Evolutionary conservation across 2,888 invertebrate species (phyloP), one percentile per base, ranked within the genome.

Genomic region (Trachelus stipa): DNA sequence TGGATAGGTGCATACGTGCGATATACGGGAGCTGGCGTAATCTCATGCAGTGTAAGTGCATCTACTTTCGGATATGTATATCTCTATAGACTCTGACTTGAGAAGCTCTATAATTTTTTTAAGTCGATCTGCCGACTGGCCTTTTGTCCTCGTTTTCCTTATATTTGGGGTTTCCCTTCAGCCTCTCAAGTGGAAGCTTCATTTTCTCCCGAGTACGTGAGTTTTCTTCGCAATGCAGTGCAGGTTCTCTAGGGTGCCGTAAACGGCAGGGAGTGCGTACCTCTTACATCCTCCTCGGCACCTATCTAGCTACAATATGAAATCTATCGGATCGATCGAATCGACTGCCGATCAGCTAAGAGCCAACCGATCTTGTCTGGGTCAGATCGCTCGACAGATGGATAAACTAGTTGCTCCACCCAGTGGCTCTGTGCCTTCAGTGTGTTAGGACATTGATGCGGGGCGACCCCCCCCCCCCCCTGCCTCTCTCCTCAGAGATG

Each of bases 21-120:
- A 94, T 96, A 86, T 95, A 95, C 89, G 96, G 96, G 84, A 95
- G 95, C 92, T 96, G 96, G 96, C 95, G 94, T 92, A 96, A 96
- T 92, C 94, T 96, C 83, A 93, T 96, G 89, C 94, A 95, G 93
- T 93, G 96, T 96, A 94, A 96, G 96, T 95, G 71, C 71, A 34
- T 56, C 40, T 56, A 56, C 23, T 56, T 56, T 81, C 76, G 40
- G 40, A 56, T 23, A 9, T 23, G 40, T 56, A 56, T 40, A 40
- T 0, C 1, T 37, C 37, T 56, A 2, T 23, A 23, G 40, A 56
- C 23, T 56, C 23, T 56, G 23, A 9, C 40, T 9, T 23, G 2
- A 15, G 40, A 56, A 56, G 40, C 23, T 56, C 23, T 15, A 23
- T 40, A 15, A 15, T 6, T 23, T 40, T 56, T 23, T 56, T 6